Percentiles rank a stretch among this genome's conserved stretches.
Conservation (phyloP, 30 jellyfish, hydroid and myxozoan genomes). For the Sanderia malayensis region DNA sequence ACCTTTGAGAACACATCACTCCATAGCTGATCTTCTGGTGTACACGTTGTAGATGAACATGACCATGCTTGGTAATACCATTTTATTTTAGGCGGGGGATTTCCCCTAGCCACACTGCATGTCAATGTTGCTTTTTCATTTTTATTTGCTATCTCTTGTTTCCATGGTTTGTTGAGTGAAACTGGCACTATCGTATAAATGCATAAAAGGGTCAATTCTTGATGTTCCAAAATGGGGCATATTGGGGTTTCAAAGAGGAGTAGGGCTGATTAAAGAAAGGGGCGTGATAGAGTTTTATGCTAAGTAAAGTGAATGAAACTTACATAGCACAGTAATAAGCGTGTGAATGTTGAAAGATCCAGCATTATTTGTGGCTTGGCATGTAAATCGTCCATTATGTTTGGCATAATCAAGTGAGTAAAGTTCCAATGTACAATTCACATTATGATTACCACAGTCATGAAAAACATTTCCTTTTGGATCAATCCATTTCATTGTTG, state of each 20-base stretch:
- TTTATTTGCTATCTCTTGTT: constrained; percentile 42
- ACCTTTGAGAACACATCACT: constrained; percentile 15
- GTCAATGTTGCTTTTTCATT: constrained; percentile 16
- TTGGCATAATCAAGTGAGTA: not conserved
- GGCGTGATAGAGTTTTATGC: not conserved
- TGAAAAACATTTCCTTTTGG: constrained; percentile 28
- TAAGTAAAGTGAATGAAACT: not conserved
- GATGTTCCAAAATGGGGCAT: not conserved
- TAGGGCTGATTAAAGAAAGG: not conserved
- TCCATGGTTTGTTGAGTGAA: constrained; percentile 8
- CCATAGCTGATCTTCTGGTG: constrained; percentile 39
- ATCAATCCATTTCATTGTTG: constrained; percentile 40
- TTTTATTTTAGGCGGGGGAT: constrained; percentile 64
- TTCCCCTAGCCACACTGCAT: constrained; percentile 49
- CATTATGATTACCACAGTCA: not conserved
- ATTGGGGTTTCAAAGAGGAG: not conserved
- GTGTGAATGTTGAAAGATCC: constrained; percentile 10
- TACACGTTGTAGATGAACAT: constrained; percentile 35
- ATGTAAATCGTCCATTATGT: constrained; percentile 47
- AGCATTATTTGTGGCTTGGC: constrained; percentile 21
- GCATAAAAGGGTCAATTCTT: not conserved
- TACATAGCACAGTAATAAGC: constrained; percentile 15
- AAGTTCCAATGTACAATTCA: constrained; percentile 12
- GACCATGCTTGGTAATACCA: constrained; percentile 84
- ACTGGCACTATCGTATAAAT: constrained; percentile 11